A percentile compares a stretch with the other conserved stretches of the same genome.
phyloP scores from a whole-genome alignment of 2,888 invertebrate genomes.

The Melolontha melolontha region DNA sequence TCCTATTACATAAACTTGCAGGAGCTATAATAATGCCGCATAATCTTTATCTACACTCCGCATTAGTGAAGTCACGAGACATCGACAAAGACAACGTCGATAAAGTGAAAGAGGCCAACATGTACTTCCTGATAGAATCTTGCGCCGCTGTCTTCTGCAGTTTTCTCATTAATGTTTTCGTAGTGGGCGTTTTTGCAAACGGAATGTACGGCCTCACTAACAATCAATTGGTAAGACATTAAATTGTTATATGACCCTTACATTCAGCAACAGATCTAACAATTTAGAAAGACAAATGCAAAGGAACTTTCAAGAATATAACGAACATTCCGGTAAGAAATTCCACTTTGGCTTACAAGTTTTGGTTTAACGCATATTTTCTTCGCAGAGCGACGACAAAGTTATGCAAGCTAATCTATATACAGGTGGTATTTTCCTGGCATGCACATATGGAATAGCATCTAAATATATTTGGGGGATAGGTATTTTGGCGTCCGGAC shows the following conservation, averaged over 20 bases:
- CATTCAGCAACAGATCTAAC: constrained; percentile 27
- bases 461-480: constrained; percentile 91
- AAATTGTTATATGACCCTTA: neutral
- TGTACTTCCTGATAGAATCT: constrained; percentile 85
- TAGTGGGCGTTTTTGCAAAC: constrained; percentile 88
- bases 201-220: constrained; percentile 82
- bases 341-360: neutral
- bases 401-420: constrained; percentile 76
- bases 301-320: neutral
- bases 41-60: constrained; percentile 91
- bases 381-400: constrained; percentile 64
- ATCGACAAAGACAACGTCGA: constrained; percentile 78
- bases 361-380: constrained; percentile 31
- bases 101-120: constrained; percentile 85
- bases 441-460: constrained; percentile 80
- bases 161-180: constrained; percentile 89
- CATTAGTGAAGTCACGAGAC: constrained; percentile 87
- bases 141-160: constrained; percentile 83
- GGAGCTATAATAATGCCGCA: constrained; percentile 91
- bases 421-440: constrained; percentile 79
- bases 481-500: constrained; percentile 85
- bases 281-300: constrained; percentile 4
- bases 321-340: constrained; percentile 24
- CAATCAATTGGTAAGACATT: constrained; percentile 72
- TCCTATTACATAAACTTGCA: constrained; percentile 49